These are phyloP conservation scores for Brotogeris chrysoptera DNA, from an alignment of 2,797 vertebrate genomes.

Conservation along the genomic window DNA sequence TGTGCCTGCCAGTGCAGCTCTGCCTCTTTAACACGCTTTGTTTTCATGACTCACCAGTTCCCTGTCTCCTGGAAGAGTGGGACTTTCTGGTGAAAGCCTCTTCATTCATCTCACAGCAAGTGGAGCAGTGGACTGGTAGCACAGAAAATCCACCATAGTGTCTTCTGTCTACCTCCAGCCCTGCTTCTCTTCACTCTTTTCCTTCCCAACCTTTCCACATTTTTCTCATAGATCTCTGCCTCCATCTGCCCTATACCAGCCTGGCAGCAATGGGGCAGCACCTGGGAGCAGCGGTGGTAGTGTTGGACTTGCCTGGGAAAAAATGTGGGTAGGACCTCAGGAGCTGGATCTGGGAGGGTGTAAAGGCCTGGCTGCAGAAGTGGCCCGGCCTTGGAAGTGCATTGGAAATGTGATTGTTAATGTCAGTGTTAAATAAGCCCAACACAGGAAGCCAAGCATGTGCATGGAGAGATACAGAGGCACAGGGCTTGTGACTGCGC, in stretches of 20 bases:
- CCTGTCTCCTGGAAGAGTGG: background rate
- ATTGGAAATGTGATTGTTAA: background rate
- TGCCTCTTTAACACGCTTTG: background rate
- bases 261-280: background rate
- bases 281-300: background rate
- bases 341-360: background rate
- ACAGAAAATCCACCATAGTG: background rate
- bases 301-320: background rate
- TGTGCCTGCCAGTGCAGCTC: background rate
- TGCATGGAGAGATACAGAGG: rapidly evolving
- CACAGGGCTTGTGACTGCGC: background rate
- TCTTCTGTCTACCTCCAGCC: background rate
- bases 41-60: background rate
- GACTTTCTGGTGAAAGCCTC: background rate
- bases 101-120: background rate
- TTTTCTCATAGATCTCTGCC: background rate
- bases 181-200: background rate
- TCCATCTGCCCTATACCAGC: background rate
- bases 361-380: background rate
- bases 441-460: background rate
- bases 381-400: rapidly evolving
- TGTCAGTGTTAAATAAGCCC: background rate
- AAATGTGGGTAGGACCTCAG: rapidly evolving
- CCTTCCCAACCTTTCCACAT: background rate
- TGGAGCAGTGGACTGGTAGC: background rate